These are phyloP conservation scores for Halisarca cf. caerulea DNA, from an alignment of 37 sponge, comb jelly and placozoan genomes.

Conservation along the genomic window DNA sequence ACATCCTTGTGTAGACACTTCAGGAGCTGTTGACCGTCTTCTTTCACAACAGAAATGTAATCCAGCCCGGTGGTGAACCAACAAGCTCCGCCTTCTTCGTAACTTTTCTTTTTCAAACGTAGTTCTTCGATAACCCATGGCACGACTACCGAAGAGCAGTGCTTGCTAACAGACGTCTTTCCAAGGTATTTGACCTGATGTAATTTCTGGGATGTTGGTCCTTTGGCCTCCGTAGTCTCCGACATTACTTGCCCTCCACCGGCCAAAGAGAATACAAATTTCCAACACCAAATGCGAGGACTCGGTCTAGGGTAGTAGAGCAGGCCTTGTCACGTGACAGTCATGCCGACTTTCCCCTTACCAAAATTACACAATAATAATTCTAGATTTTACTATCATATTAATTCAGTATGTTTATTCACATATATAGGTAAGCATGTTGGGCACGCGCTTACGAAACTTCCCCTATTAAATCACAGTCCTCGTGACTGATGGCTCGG, in stretches of 20 bases:
- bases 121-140: constrained; percentile 82
- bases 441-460: too few species aligned
- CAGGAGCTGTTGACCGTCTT: constrained; percentile 58
- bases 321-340: too few species aligned
- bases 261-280: too few species aligned
- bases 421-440: too few species aligned
- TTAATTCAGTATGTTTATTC: too few species aligned
- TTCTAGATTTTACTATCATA: too few species aligned
- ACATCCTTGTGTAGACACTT: constrained; percentile 48
- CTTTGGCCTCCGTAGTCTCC: neutral
- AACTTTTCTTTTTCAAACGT: constrained; percentile 34
- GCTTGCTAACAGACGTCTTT: constrained; percentile 33
- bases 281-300: neutral
- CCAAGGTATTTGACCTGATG: constrained; percentile 73
- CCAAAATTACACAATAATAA: too few species aligned
- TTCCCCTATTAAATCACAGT: too few species aligned
- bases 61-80: constrained; percentile 67
- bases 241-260: neutral
- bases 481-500: too few species aligned
- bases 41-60: constrained; percentile 52
- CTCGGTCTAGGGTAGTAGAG: neutral
- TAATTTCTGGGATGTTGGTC: constrained; percentile 32
- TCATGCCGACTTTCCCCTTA: too few species aligned
- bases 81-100: neutral
- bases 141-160: constrained; percentile 49